Evolutionary conservation across 2,797 vertebrate genomes (phyloP), one percentile per base, ranked within the genome.

Genomic region (Staurois parvus): DNA sequence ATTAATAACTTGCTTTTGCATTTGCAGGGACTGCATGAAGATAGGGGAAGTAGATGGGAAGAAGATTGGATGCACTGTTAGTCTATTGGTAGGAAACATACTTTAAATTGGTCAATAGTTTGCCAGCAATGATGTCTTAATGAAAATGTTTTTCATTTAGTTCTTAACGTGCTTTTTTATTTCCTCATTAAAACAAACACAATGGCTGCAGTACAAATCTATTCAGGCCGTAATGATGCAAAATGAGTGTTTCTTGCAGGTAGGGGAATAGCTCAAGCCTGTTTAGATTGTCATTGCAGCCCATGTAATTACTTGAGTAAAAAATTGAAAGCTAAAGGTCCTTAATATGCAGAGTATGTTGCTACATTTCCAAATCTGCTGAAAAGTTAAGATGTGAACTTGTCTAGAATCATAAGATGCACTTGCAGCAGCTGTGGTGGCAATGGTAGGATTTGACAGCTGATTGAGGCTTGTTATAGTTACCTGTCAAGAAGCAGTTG

Each of bases 41-140:
- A 95, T 98, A 91, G 97, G 97, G 56, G 98, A 99, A 92, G 98
- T 99, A 64, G 98, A 99, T 87, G 98, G 98, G 64, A 99, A 99
- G 92, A 99, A 99, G 95, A 99, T 99, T 64, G 98, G 98, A 88
- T 99, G 98, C 88, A 99, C 98, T 6, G 98, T 99, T 92, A 99
- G 98, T 92, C 95, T 99, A 70, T 92, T 99, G 97, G 98, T 99
- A 87, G 11, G 85, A 12, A 45, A 48, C 74, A 68, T 68, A 0
- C 79, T 73, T 66, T 2, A 17, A 6, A 29, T 66, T 79, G 73
- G 28, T 52, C 29, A 56, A 5, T 81, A 81, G 34, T 62, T 29
- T 29, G 21, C 29, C 28, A 30, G 19, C 56, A 64, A 59, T 67
- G 48, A 79, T 34, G 30, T 76, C 52, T 66, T 29, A 74, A 7